A percentile compares a stretch with the other conserved stretches of the same genome.
Conservation (phyloP, 2,113 vertebrate species). For the Rhinoptilus africanus region DNA sequence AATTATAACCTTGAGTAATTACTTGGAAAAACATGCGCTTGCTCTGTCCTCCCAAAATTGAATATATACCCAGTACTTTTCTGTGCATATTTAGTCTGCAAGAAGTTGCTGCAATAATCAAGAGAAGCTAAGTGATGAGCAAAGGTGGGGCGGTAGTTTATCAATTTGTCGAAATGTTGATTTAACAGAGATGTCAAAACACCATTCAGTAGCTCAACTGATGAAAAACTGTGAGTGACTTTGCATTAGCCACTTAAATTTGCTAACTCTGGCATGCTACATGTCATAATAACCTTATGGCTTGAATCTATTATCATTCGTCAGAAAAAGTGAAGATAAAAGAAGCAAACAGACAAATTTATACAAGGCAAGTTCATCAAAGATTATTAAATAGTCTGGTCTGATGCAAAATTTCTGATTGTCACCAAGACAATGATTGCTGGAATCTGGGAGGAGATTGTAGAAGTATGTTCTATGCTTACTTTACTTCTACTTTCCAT, state of each 20-base stretch:
- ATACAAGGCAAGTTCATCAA: background rate
- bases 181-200: background rate
- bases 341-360: background rate
- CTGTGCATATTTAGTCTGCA: background rate
- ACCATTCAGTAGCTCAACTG: background rate
- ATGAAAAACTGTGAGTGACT: background rate
- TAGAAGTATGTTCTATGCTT: background rate
- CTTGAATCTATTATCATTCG: background rate
- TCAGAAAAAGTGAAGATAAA: background rate
- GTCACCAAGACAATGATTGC: background rate
- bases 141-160: background rate
- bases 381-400: background rate
- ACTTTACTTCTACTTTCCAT: background rate
- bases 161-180: background rate
- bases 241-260: background rate
- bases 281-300: background rate
- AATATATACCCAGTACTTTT: background rate
- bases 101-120: background rate
- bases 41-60: rapidly evolving
- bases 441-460: background rate
- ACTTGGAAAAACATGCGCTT: background rate
- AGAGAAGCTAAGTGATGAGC: background rate
- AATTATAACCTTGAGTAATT: background rate
- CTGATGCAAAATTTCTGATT: background rate
- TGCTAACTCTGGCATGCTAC: background rate